A percentile compares a stretch with the other conserved stretches of the same genome.
phyloP scores from a whole-genome alignment of 2,797 vertebrate genomes.

The Platalea minor region DNA sequence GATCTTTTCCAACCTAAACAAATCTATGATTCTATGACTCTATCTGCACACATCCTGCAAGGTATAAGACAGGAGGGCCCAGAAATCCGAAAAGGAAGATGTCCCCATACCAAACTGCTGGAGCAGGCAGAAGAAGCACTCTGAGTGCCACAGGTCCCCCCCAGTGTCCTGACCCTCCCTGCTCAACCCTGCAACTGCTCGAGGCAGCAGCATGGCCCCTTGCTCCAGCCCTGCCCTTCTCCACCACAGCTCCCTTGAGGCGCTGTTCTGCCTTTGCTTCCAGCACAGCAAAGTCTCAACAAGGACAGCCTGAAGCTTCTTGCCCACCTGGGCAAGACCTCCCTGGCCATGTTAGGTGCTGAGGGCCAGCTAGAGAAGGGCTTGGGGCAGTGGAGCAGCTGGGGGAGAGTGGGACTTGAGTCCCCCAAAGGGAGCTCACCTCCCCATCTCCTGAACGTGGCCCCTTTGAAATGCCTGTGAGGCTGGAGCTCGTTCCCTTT shows the following conservation, averaged over 20 bases:
- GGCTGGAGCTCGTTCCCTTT: neutral
- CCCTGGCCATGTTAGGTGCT: too few species aligned
- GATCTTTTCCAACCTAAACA: too few species aligned
- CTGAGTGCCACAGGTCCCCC: too few species aligned
- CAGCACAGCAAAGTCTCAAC: neutral
- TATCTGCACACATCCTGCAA: neutral
- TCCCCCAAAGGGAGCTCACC: neutral
- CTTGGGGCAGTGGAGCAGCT: neutral
- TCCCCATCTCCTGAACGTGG: neutral
- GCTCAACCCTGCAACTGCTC: neutral
- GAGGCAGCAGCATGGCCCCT: neutral
- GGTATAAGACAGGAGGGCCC: neutral
- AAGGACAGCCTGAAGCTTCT: neutral
- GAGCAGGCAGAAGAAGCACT: neutral
- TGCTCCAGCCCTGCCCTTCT: neutral
- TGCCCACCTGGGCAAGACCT: neutral
- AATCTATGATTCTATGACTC: too few species aligned
- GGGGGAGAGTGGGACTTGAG: neutral
- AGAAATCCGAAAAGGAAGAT: neutral
- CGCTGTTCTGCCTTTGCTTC: neutral
- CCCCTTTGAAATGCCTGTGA: neutral
- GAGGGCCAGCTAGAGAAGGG: neutral
- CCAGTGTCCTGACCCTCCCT: neutral
- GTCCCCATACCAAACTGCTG: neutral
- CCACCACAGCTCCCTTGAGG: too few species aligned